Evolutionary conservation across 2,888 invertebrate species (phyloP), one percentile per base, ranked within the genome.

Genomic region (Galeopsomyia nigrocyanea): DNA sequence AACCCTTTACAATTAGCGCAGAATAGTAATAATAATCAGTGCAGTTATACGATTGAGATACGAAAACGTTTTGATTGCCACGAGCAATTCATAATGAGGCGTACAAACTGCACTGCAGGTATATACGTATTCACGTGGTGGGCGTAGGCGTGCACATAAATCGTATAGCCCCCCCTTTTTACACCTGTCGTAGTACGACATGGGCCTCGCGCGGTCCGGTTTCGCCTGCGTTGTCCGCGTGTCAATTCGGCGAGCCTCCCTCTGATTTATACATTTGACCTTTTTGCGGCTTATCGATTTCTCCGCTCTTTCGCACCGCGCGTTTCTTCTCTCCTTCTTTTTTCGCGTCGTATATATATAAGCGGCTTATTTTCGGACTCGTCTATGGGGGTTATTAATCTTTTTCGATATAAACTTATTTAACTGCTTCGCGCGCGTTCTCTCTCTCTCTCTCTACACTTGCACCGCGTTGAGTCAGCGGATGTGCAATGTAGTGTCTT

Each of bases 181-280:
- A 39, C 39, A 39, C 39, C 39, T 39, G 39, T 39, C 39, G 39
- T 10, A 1, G 13, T 39, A 39, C 39, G 62, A 71, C 47, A 65
- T 62, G 58, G n/a, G n/a, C n/a, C 26, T 5, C 26, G 26, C 5
- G 26, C 75, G 77, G 79, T 80, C 82, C 82, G 82, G 51, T 63
- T 65, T 68, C 71, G 69, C 10, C 39, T 39, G 10, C 39, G 66
- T n/a, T 74, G 63, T 68, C 68, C 65, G 53, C 17, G 17, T 62
- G 69, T 72, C 72, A 63, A 67, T 73, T 75, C 46, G n/a, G 50
- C 50, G n/a, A n/a, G 16, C 53, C 53, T 53, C 53, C 19, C 17
- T 53, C 19, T n/a, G 2, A 19, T 21, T 53, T 17, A 53, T 21
- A 39, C 10, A 10, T 39, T 39, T 39, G 39, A 39, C 39, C 39